Evolutionary conservation across 30 jellyfish, hydroid and myxozoan species (phyloP).

Genomic region (Hydractinia symbiolongicarpus): DNA sequence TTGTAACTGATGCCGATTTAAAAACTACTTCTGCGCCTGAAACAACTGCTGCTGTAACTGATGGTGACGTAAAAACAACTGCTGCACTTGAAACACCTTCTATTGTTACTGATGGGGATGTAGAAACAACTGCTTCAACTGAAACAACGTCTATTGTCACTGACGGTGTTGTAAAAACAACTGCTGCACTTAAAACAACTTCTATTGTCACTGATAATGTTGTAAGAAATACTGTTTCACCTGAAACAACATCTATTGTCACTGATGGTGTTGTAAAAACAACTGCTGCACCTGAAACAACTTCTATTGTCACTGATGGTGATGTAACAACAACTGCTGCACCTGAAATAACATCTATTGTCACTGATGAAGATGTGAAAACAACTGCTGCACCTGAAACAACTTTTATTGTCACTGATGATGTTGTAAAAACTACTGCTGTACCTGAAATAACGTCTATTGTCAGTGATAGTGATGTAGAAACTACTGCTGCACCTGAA

Average conservation of each 20-base stretch:
- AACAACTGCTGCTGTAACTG: constrained; percentile 15
- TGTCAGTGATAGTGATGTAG: not conserved
- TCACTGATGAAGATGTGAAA: not conserved
- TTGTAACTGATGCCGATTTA: not conserved
- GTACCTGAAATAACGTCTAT: not conserved
- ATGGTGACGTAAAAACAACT: not conserved
- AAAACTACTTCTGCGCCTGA: not conserved
- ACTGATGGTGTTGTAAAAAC: not conserved
- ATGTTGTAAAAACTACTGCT: not conserved
- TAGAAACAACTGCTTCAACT: not conserved
- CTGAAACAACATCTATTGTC: not conserved
- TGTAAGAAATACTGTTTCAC: not conserved
- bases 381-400: not conserved
- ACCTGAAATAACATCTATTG: not conserved
- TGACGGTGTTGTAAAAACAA: not conserved
- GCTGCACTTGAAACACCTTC: not conserved
- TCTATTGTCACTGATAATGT: not conserved
- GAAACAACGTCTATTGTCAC: not conserved
- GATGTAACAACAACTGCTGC: not conserved
- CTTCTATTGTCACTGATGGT: not conserved
- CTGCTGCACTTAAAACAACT: not conserved
- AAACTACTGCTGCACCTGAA: not conserved
- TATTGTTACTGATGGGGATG: not conserved
- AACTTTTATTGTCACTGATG: not conserved
- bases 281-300: not conserved